A percentile compares a stretch with the other conserved stretches of the same genome.
Conservation (phyloP, 2,888 invertebrate species). For the Drosophila rellima region DNA sequence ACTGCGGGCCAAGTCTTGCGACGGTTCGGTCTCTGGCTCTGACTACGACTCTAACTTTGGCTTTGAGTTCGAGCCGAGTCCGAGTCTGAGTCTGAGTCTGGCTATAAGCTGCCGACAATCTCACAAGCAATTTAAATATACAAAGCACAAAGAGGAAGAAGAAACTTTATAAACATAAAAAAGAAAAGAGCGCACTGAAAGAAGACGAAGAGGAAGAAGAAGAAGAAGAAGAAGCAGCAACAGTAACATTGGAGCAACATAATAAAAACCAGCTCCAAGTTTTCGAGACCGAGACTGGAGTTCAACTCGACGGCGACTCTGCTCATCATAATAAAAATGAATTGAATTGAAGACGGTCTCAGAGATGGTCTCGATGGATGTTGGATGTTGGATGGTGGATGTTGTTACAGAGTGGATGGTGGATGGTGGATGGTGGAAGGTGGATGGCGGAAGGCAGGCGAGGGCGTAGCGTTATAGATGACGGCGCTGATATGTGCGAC, state of each 20-base stretch:
- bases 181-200: constrained; percentile 36
- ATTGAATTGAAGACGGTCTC: constrained; percentile 63
- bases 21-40: constrained; percentile 21
- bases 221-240: constrained; percentile 18
- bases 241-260: constrained; percentile 56
- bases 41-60: constrained; percentile 18
- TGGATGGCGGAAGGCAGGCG: constrained; percentile 36
- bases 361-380: constrained; percentile 19
- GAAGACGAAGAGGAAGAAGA: constrained; percentile 23
- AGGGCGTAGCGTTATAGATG: constrained; percentile 67
- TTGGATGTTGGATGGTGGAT: constrained; percentile 20
- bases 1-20: constrained; percentile 41
- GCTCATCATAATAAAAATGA: constrained; percentile 81
- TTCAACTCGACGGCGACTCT: constrained; percentile 60
- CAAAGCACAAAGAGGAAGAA: constrained; percentile 74
- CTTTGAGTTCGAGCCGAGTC: constrained; percentile 11
- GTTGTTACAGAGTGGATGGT: constrained; percentile 2
- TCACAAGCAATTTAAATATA: constrained; percentile 79
- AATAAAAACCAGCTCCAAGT: constrained; percentile 63
- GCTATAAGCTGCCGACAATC: constrained; percentile 60
- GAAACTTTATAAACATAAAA: constrained; percentile 77
- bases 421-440: constrained; percentile 17
- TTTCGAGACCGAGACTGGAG: constrained; percentile 51
- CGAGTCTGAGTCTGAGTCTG: background rate
- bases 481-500: constrained; percentile 67